phyloP scores from a whole-genome alignment of 2,113 vertebrate species.

The Oxygymnocypris stewartii region DNA sequence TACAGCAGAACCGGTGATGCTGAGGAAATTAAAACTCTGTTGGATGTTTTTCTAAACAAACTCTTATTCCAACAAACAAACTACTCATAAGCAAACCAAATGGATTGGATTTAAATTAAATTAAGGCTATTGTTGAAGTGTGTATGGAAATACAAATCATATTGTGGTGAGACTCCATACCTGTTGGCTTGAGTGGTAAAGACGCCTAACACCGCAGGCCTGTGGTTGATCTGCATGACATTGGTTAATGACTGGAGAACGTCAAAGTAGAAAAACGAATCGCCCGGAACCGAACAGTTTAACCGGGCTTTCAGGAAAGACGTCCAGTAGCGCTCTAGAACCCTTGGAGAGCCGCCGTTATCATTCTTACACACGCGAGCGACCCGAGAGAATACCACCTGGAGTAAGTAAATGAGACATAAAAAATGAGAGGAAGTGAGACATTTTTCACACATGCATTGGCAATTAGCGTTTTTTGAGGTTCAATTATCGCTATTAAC shows the following conservation, averaged over 20 bases:
- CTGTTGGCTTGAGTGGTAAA: slow-evolving; percentile 94
- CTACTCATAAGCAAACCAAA: not conserved
- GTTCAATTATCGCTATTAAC: too few species aligned
- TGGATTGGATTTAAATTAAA: not conserved
- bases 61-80: too few species aligned
- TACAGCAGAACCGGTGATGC: slow-evolving; percentile 93
- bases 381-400: slow-evolving; percentile 94
- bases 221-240: slow-evolving; percentile 80
- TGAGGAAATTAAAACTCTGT: slow-evolving; percentile 56
- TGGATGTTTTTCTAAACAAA: not conserved
- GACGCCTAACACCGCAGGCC: slow-evolving; percentile 83
- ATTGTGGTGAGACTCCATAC: slow-evolving; percentile 60
- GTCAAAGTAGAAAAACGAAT: slow-evolving; percentile 92
- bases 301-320: slow-evolving; percentile 95
- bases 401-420: not conserved
- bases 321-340: slow-evolving; percentile 94
- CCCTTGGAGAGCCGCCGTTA: slow-evolving; percentile 88
- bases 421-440: not conserved
- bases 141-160: not conserved
- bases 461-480: not conserved
- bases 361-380: slow-evolving; percentile 94
- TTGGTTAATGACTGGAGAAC: slow-evolving; percentile 87
- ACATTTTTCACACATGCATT: not conserved
- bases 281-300: slow-evolving; percentile 89
- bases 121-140: not conserved